Conservation (phyloP, 2,888 invertebrate species). For the Agriotes lineatus region DNA sequence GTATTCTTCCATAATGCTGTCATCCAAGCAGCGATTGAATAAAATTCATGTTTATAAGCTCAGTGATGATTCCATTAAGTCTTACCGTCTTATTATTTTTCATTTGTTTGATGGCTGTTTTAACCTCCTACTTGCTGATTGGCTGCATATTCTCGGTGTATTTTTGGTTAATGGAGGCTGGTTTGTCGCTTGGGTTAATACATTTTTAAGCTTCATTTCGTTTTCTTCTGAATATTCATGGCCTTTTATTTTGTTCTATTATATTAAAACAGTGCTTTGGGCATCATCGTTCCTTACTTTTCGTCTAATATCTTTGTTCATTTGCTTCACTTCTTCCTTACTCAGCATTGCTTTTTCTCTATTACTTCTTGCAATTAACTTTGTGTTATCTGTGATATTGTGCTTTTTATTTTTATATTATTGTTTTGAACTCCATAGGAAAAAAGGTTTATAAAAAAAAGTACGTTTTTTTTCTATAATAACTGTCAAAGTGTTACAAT, state of each 20-base stretch:
- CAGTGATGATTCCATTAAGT: no score
- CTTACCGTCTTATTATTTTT: background rate
- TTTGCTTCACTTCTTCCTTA: background rate
- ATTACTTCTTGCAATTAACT: background rate
- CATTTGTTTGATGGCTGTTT: background rate
- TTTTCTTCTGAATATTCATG: background rate
- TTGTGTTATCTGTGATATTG: background rate
- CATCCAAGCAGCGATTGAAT: no score
- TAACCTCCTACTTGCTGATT: no score
- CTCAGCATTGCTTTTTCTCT: no score
- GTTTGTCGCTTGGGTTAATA: background rate
- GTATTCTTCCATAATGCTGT: no score
- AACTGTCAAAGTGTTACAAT: no score
- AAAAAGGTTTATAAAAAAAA: no score
- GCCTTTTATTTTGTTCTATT: background rate
- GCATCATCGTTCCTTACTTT: background rate
- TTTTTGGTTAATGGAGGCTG: background rate
- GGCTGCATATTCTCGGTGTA: background rate
- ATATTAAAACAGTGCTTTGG: background rate
- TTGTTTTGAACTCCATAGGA: no score
- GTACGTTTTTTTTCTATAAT: no score
- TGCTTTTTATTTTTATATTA: no score
- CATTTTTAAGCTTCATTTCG: background rate
- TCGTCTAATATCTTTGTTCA: slow-evolving; percentile 3
- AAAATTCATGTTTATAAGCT: no score